Base-by-base conservation (phyloP, 2,888 invertebrate species). In the Heliconius hortense region DNA sequence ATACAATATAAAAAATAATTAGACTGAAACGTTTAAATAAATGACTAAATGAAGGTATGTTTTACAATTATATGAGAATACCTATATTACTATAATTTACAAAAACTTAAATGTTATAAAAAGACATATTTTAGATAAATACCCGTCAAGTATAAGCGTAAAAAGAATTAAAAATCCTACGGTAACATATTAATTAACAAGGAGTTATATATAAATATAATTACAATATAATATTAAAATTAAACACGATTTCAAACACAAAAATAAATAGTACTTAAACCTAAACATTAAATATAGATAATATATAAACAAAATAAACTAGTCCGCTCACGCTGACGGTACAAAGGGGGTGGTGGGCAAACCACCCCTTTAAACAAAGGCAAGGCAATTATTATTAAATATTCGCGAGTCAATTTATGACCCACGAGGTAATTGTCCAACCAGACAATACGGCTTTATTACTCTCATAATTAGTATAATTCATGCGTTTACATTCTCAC, bases 371-470 rank as follows among this genome's bases (percentile, higher is more conserved):
- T 92, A 91, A 93, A 92, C 93, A 93, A 93, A 92, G 92, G 87
- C 88, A 87, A 90, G 89, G 90, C 92, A 92, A 93, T 89, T 90
- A 88, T 88, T 88, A 88, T 88, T 87, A 88, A 88, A 88, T 87
- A 88, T 87, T 87, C 86, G 83, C 82, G 79, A 82, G 79, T 79
- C 84, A 85, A 85, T 87, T 87, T 85, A 86, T 82, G 82, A 82
- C 82, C 80, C 80, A 75, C 85, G 83, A 81, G 83, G 85, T 86
- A 86, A 90, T 90, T 90, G 89, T 87, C 85, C 85, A 81, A 83
- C 82, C 81, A 84, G 84, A 85, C 85, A 85, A 85, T 84, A 81
- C 81, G 79, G 82, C 79, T 82, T 81, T 80, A 81, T 88, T 88
- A 82, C 84, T 79, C 56, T 79, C 82, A 84, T 87, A 85, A 88